Percentiles rank a stretch among this genome's conserved stretches.
Evolutionary conservation across 2,888 invertebrate genomes (phyloP).

Genomic region (Cheiracanthium punctorium): DNA sequence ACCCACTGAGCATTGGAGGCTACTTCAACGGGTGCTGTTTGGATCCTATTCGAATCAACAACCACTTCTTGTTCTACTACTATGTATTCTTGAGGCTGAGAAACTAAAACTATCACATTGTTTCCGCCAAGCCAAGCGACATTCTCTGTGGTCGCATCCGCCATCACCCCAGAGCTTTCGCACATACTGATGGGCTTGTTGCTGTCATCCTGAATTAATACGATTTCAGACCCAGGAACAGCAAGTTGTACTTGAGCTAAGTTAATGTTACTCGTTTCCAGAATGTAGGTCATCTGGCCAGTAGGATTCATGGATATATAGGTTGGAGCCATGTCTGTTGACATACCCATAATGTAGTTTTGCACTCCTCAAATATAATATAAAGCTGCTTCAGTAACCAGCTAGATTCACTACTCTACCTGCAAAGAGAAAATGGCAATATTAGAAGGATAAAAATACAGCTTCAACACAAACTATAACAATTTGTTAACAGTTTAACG

Average conservation of each 20-base stretch:
- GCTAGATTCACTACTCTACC: background rate
- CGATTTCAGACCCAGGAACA: slow-evolving; percentile 58
- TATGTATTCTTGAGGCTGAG: slow-evolving; percentile 59
- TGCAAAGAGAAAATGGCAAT: no score
- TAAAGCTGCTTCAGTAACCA: background rate
- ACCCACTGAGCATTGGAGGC: background rate
- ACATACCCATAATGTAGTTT: slow-evolving; percentile 61
- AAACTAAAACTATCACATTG: slow-evolving; percentile 60
- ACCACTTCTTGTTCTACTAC: slow-evolving; percentile 59
- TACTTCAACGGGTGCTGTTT: slow-evolving; percentile 38
- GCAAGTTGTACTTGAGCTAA: slow-evolving; percentile 57
- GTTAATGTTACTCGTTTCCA: slow-evolving; percentile 44
- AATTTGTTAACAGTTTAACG: no score
- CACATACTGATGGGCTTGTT: slow-evolving; percentile 34
- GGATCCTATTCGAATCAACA: slow-evolving; percentile 45
- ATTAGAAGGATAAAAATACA: no score
- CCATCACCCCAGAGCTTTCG: slow-evolving; percentile 44
- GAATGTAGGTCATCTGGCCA: slow-evolving; percentile 61
- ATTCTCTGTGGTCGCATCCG: slow-evolving; percentile 38
- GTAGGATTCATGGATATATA: slow-evolving; percentile 52
- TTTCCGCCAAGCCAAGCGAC: slow-evolving; percentile 55
- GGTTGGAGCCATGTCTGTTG: slow-evolving; percentile 64
- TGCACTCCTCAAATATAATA: background rate
- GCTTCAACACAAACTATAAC: no score
- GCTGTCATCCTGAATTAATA: slow-evolving; percentile 55